These are phyloP conservation scores for Amphiprion ocellaris DNA, from an alignment of 2,113 vertebrate species.

Conservation along the genomic window DNA sequence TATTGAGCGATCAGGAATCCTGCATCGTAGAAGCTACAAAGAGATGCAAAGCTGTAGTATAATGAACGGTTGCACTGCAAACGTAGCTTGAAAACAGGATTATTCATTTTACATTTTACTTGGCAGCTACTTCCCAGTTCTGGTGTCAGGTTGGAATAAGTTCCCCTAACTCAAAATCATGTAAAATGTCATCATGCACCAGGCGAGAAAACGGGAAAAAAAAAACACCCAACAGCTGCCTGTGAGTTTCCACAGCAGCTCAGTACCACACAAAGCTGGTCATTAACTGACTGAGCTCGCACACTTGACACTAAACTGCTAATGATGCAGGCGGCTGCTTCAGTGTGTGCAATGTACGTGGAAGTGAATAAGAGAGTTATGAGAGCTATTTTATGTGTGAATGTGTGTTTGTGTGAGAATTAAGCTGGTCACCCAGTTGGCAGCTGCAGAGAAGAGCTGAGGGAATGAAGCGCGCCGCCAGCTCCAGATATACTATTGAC, in stretches of 20 bases:
- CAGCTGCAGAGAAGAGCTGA: constrained; percentile 68
- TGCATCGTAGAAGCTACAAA: neutral
- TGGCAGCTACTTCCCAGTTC: neutral
- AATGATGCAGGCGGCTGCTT: constrained; percentile 61
- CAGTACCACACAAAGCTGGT: constrained; percentile 34
- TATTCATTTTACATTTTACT: neutral
- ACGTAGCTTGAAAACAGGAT: neutral
- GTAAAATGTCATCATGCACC: constrained; percentile 15
- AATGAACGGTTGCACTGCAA: neutral
- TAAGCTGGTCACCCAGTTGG: constrained; percentile 77
- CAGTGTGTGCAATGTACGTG: constrained; percentile 40
- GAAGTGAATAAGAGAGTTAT: constrained; percentile 62
- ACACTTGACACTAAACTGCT: constrained; percentile 51
- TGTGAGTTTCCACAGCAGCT: constrained; percentile 42
- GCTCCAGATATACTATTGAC: constrained; percentile 79
- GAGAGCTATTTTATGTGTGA: constrained; percentile 56
- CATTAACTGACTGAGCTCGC: constrained; percentile 52
- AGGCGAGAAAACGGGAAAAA: neutral
- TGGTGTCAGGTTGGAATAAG: constrained; percentile 1
- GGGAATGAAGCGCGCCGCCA: constrained; percentile 67
- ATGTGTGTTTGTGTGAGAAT: constrained; percentile 59
- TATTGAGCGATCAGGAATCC: neutral
- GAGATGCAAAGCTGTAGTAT: neutral
- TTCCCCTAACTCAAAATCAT: constrained; percentile 13
- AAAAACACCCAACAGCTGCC: constrained; percentile 35